phyloP scores from a whole-genome alignment of 2,888 invertebrate species.

The Spisula solida region DNA sequence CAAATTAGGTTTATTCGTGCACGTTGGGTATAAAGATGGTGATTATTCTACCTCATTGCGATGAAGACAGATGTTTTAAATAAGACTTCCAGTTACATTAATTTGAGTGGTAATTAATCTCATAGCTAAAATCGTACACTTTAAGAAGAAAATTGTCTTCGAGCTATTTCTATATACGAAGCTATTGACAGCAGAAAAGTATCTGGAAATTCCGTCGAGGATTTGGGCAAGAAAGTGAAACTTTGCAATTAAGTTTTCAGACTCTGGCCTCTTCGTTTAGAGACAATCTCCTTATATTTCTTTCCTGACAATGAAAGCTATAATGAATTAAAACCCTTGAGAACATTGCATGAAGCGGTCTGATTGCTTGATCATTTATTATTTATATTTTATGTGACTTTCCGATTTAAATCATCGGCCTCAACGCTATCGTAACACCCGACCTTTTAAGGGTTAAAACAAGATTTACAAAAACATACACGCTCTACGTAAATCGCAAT shows the following conservation, averaged over 20 bases:
- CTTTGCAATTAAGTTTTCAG: slow-evolving; percentile 21
- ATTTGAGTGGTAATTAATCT: slow-evolving; percentile 52
- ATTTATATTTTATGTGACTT: slow-evolving; percentile 23
- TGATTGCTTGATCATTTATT: slow-evolving; percentile 1
- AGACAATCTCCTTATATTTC: neutral
- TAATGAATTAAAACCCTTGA: slow-evolving; percentile 25
- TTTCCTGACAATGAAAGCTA: slow-evolving; percentile 6
- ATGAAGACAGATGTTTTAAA: slow-evolving; percentile 61
- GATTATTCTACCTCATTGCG: slow-evolving; percentile 2
- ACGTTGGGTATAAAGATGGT: slow-evolving; percentile 37
- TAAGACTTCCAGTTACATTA: slow-evolving; percentile 38
- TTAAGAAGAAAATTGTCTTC: slow-evolving; percentile 41
- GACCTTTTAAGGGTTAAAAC: neutral
- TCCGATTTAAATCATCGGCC: neutral
- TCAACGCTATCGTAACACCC: neutral
- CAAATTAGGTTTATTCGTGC: slow-evolving; percentile 56
- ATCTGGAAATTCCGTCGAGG: slow-evolving; percentile 26
- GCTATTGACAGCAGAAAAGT: slow-evolving; percentile 45
- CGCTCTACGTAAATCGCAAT: neutral
- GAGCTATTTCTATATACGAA: slow-evolving; percentile 27
- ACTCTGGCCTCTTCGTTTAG: no score
- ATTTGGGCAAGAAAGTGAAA: slow-evolving; percentile 18
- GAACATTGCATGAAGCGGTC: slow-evolving; percentile 13
- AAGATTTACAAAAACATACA: neutral
- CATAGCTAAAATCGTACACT: slow-evolving; percentile 25